Percentiles rank a stretch among this genome's conserved stretches.
Conservation (phyloP, 1,140 invertebrate species). For the Heliconius himera region DNA sequence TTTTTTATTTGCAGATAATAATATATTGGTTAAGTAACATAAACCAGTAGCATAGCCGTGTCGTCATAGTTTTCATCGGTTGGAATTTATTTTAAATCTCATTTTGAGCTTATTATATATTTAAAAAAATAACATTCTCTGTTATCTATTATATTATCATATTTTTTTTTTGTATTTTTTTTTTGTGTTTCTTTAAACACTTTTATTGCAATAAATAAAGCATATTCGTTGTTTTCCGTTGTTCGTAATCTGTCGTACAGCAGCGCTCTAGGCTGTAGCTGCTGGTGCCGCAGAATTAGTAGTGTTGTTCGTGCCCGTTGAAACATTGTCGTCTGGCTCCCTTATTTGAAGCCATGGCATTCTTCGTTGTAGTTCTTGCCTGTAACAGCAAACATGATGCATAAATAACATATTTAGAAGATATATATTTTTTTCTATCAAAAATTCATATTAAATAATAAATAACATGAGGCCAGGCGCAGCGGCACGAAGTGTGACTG, state of each 20-base stretch:
- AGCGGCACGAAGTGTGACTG: too few relatives aligned
- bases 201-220: too few relatives aligned
- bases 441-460: slow-evolving; percentile 9
- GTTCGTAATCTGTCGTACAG: not conserved
- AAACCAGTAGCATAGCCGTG: slow-evolving; percentile 33
- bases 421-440: too few relatives aligned
- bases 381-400: slow-evolving; percentile 41
- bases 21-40: not conserved
- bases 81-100: slow-evolving; percentile 25
- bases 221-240: slow-evolving; percentile 11
- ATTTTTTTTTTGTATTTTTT: slow-evolving; percentile 8
- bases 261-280: slow-evolving; percentile 26
- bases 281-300: slow-evolving; percentile 62
- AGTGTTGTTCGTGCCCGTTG: slow-evolving; percentile 65
- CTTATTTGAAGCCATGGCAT: slow-evolving; percentile 81
- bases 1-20: slow-evolving; percentile 1
- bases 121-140: slow-evolving; percentile 4
- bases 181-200: too few relatives aligned
- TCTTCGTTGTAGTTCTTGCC: slow-evolving; percentile 76
- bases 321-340: slow-evolving; percentile 73
- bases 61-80: slow-evolving; percentile 15
- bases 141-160: slow-evolving; percentile 16
- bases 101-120: slow-evolving; percentile 42
- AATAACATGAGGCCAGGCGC: too few relatives aligned
- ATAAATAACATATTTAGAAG: too few relatives aligned